Evolutionary conservation across 2,113 vertebrate genomes (phyloP).

Genomic region (Dasyprocta punctata): DNA sequence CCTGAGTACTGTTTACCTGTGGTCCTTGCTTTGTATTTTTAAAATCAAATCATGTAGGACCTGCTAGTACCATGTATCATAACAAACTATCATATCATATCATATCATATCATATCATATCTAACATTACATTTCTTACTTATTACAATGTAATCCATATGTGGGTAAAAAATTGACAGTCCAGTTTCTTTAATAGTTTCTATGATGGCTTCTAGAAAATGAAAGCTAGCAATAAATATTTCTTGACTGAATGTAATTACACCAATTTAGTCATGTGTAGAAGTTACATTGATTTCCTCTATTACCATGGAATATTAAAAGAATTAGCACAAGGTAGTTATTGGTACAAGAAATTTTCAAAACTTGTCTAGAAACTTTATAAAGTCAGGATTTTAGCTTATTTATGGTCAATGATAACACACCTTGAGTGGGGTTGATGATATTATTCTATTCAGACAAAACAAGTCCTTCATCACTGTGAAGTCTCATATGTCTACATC

Average conservation of each 20-base stretch:
- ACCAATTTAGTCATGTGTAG: background rate
- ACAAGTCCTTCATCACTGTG: background rate
- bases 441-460: background rate
- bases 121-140: too few species aligned
- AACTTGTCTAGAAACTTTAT: background rate
- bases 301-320: background rate
- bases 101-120: background rate
- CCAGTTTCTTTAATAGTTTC: background rate
- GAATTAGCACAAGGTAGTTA: background rate
- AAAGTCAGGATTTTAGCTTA: background rate
- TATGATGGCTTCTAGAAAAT: background rate
- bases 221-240: background rate
- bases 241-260: background rate
- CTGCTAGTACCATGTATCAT: background rate
- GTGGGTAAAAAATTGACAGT: background rate
- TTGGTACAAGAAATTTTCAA: background rate
- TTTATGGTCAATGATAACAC: background rate
- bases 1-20: accelerated
- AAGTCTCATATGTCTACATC: background rate
- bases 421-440: background rate
- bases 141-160: background rate
- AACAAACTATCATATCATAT: too few species aligned
- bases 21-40: background rate
- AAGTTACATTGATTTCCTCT: background rate
- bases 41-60: background rate